phyloP scores from a whole-genome alignment of 2,888 invertebrate genomes.

The Mythimna loreyi region DNA sequence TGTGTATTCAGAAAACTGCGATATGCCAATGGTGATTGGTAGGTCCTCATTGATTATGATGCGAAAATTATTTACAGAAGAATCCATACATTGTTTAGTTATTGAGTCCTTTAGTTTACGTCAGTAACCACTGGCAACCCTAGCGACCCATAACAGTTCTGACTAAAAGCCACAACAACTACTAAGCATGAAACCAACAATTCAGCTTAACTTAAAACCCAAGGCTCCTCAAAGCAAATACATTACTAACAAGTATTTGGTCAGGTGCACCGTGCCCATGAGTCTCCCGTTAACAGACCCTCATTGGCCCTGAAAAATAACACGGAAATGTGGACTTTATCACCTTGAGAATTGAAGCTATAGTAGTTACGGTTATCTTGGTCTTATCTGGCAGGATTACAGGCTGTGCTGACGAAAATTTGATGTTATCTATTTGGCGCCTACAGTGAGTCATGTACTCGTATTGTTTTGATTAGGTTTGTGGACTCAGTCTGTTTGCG shows the following conservation, averaged over 20 bases:
- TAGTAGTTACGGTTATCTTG: slow-evolving; percentile 40
- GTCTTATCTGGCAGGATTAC: slow-evolving; percentile 50
- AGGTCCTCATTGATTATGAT: not conserved
- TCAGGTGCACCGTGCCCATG: slow-evolving; percentile 53
- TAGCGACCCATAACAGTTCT: not conserved
- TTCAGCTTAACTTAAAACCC: slow-evolving; percentile 41
- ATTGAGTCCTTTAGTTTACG: not conserved
- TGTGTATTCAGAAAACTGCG: not conserved
- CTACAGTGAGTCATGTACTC: slow-evolving; percentile 54
- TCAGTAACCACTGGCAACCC: slow-evolving; percentile 1
- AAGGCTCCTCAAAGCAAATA: slow-evolving; percentile 48
- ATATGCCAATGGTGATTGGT: not conserved
- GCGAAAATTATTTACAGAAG: not conserved
- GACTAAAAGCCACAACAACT: slow-evolving; percentile 28
- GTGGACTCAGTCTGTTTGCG: slow-evolving; percentile 34
- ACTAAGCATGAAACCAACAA: slow-evolving; percentile 32
- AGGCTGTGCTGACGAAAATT: slow-evolving; percentile 54
- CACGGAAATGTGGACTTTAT: slow-evolving; percentile 42
- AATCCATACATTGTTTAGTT: not conserved
- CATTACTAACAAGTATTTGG: slow-evolving; percentile 53
- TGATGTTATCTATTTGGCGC: slow-evolving; percentile 62
- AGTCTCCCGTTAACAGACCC: slow-evolving; percentile 42
- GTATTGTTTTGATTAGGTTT: slow-evolving; percentile 37
- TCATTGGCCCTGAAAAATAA: slow-evolving; percentile 33
- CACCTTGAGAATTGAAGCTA: slow-evolving; percentile 38